Conservation (phyloP, 1,140 invertebrate species). For the Trichonephila clavipes region DNA sequence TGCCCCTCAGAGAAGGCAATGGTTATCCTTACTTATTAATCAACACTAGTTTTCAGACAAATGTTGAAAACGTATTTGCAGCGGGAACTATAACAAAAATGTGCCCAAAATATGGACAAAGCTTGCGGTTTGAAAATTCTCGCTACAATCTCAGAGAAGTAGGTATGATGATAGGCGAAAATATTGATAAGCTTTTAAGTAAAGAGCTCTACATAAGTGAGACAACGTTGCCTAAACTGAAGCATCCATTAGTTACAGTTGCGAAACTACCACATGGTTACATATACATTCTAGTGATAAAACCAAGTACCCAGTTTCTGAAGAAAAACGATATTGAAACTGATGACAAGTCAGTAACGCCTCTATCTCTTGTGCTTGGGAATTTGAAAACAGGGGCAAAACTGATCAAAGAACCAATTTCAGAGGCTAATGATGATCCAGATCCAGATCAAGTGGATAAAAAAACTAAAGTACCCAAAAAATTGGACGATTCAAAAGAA, state of each 20-base stretch:
- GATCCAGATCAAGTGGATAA: neutral
- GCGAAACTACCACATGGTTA: slow-evolving; percentile 21
- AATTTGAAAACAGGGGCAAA: slow-evolving; percentile 25
- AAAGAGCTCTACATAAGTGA: neutral
- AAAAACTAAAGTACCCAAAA: neutral
- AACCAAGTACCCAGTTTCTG: neutral
- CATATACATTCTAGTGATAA: slow-evolving; percentile 9
- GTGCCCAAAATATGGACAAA: too few species aligned
- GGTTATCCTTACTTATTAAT: slow-evolving; percentile 62
- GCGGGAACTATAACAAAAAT: slow-evolving; percentile 59
- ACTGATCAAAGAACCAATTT: neutral
- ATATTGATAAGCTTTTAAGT: neutral
- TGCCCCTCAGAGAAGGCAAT: slow-evolving; percentile 14
- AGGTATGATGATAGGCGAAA: slow-evolving; percentile 24
- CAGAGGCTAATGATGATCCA: neutral
- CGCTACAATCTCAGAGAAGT: slow-evolving; percentile 52
- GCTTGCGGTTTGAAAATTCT: slow-evolving; percentile 33
- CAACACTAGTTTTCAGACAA: slow-evolving; percentile 62
- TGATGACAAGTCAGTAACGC: too few species aligned
- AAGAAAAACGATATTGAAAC: neutral
- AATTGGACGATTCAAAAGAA: neutral
- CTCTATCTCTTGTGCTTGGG: slow-evolving; percentile 7
- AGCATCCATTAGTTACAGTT: neutral
- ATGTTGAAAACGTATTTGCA: slow-evolving; percentile 47
- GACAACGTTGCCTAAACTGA: neutral